Base-by-base conservation (phyloP, 2,797 vertebrate genomes). In the Salarias fasciatus region DNA sequence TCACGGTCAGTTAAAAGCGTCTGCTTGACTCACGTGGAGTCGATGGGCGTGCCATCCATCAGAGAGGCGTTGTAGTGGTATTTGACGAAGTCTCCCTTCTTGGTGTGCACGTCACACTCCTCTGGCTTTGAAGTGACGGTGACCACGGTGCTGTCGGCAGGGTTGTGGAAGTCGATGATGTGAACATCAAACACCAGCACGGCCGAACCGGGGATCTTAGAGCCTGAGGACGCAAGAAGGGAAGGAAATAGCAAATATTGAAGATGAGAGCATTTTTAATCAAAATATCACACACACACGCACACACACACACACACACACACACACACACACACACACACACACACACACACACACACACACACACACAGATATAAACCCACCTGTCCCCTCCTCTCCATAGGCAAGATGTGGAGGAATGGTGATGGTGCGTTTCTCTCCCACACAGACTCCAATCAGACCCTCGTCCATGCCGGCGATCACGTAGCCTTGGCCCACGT, bases 381-480 rank as follows among this genome's bases (percentile, higher is more conserved):
- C 73, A 97, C 97, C 97, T 91, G 95, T 96, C 66, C 98, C 98
- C 79, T 99, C 96, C 87, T 99, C 98, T 63, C 98, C 98, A 24
- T 99, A 99, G 2, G 82, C 97, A 13, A 99, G 93, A 74, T 99
- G 98, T 56, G 98, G 98, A 3, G 98, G 98, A 54, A 99, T 95
- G 66, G 85, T 94, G 71, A 99, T 89, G 78, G 92, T 95, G 58
- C 95, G 92, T 63, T 69, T 95, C 89, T 99, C 97, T 65, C 97
- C 96, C 0, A 94, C 86, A 86, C 97, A 99, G 0, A 97, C 93
- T 3, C 95, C 96, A 1, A 99, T 93, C 58, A 99, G 91, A 24
- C 95, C 98, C 88, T 97, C 93, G 49, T 99, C 98, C 95, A 99
- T 97, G 5, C 98, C 98, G 6, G 95, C 85, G 46, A 99, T 99